A percentile compares a stretch with the other conserved stretches of the same genome.
Evolutionary conservation across 2,797 vertebrate genomes (phyloP).

Genomic region (Crocodylus rhombifer): DNA sequence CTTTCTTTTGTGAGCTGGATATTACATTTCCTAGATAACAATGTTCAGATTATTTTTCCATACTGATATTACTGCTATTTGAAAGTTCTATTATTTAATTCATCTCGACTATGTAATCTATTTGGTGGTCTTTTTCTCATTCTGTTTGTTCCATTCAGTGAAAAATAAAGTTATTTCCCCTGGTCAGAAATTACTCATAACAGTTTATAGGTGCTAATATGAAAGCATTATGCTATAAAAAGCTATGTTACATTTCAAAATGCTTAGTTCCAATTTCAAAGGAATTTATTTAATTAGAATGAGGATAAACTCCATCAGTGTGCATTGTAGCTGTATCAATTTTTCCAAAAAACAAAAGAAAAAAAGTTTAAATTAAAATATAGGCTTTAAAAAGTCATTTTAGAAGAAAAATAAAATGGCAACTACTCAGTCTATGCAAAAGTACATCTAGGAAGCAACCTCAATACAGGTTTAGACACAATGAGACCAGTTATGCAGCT

Average conservation of each 20-base stretch:
- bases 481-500: not conserved
- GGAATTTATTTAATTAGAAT: slow-evolving; percentile 33
- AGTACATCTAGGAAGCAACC: not conserved
- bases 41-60: slow-evolving; percentile 16
- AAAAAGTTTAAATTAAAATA: not conserved
- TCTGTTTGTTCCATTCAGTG: not conserved
- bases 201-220: slow-evolving; percentile 3
- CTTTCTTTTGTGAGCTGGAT: slow-evolving; percentile 17
- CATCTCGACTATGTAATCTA: not conserved
- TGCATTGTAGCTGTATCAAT: not conserved
- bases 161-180: not conserved
- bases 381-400: slow-evolving; percentile 6
- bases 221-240: not conserved
- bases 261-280: slow-evolving; percentile 32
- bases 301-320: slow-evolving; percentile 24
- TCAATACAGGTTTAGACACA: not conserved
- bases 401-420: not conserved
- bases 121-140: not conserved
- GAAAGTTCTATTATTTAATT: slow-evolving; percentile 1
- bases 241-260: slow-evolving; percentile 41
- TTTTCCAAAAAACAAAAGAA: not conserved
- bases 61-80: not conserved
- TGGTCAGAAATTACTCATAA: slow-evolving; percentile 38
- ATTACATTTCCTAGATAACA: not conserved
- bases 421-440: not conserved